Conservation (phyloP, 37 sponge, comb jelly and placozoan genomes). For the Geodia barretti region DNA sequence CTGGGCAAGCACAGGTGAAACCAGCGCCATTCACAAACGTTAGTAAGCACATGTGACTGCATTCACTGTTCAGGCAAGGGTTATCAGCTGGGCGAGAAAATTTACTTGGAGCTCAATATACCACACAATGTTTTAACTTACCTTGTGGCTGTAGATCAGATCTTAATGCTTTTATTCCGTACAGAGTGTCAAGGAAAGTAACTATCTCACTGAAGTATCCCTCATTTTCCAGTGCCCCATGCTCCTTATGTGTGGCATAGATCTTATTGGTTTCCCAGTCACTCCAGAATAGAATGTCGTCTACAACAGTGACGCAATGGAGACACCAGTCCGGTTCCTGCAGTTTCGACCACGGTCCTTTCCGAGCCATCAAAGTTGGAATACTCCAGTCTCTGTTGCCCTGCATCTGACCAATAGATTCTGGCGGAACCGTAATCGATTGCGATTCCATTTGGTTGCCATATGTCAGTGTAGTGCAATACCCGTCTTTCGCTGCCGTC, state of each 20-base stretch:
- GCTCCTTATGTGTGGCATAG: conserved; percentile 7
- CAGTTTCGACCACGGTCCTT: background rate
- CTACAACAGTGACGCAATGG: conserved; percentile 61
- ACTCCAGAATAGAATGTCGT: conserved; percentile 58
- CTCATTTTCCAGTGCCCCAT: background rate
- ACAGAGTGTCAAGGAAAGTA: background rate
- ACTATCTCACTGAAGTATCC: background rate
- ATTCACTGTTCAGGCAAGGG: conserved; percentile 49
- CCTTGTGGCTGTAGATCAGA: conserved; percentile 9
- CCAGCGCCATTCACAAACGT: background rate
- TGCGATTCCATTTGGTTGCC: conserved; percentile 54
- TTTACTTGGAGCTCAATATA: no score
- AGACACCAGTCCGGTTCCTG: conserved; percentile 13
- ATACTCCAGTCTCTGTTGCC: conserved; percentile 30
- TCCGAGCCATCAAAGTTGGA: conserved; percentile 24
- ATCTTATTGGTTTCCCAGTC: conserved; percentile 60
- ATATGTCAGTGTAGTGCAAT: conserved; percentile 30
- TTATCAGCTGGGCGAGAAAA: conserved; percentile 56
- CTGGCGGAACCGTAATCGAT: conserved; percentile 24
- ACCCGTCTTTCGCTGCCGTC: conserved; percentile 50
- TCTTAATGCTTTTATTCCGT: conserved; percentile 30
- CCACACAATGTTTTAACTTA: no score
- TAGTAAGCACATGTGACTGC: conserved; percentile 72
- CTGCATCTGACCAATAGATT: conserved; percentile 48
- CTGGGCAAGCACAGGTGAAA: conserved; percentile 57